These are phyloP conservation scores for Watsonalla cultraria DNA, from an alignment of 2,888 invertebrate genomes.

Conservation along the genomic window DNA sequence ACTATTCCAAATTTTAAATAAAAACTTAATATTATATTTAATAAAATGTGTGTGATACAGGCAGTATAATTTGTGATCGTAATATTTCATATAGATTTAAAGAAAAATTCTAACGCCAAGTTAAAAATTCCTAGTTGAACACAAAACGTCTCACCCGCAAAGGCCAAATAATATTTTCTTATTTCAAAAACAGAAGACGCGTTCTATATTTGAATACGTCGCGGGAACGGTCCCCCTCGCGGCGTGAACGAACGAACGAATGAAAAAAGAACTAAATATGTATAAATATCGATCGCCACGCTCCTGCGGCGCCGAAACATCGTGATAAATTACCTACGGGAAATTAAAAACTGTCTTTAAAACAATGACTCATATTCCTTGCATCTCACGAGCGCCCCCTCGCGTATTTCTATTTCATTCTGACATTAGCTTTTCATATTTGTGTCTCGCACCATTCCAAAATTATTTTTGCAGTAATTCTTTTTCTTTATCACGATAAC, in stretches of 20 bases:
- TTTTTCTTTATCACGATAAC: no score
- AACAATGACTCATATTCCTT: conserved; percentile 70
- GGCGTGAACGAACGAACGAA: conserved; percentile 26
- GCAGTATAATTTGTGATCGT: no score
- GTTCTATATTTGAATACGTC: conserved; percentile 70
- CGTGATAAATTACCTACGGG: conserved; percentile 78
- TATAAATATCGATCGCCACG: conserved; percentile 50
- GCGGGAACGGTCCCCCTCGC: conserved; percentile 64
- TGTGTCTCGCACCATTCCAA: conserved; percentile 10
- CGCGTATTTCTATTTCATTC: conserved; percentile 20
- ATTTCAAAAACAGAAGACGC: conserved; percentile 51
- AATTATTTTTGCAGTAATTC: conserved; percentile 2
- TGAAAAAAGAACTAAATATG: conserved; percentile 20
- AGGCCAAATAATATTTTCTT: conserved; percentile 54
- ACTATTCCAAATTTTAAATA: no score
- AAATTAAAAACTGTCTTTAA: conserved; percentile 78
- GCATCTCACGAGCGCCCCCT: conserved; percentile 33
- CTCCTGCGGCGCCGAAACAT: conserved; percentile 44
- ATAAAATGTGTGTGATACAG: no score
- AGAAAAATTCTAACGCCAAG: conserved; percentile 13
- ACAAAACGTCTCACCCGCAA: conserved; percentile 60
- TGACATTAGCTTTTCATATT: conserved; percentile 6
- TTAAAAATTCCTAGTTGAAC: conserved; percentile 10
- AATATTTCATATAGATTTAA: no score
- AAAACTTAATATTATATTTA: no score